phyloP scores from a whole-genome alignment of 2,797 vertebrate genomes.

The Oreochromis mossambicus region DNA sequence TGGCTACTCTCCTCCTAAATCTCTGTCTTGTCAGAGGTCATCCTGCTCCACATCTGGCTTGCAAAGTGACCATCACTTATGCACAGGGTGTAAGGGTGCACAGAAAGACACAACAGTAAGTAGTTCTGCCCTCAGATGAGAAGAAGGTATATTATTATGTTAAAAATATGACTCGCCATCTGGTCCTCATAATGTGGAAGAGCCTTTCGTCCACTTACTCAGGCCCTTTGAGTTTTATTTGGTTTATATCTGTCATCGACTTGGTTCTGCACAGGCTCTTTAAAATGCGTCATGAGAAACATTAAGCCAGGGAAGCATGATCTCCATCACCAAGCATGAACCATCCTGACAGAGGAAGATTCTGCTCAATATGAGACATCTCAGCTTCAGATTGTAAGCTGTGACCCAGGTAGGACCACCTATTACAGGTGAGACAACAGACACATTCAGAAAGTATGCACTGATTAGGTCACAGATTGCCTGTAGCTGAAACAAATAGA shows the following conservation, averaged over 20 bases:
- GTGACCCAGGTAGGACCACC: neutral
- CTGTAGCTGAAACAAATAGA: rapidly evolving
- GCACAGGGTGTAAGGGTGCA: neutral
- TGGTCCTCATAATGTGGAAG: neutral
- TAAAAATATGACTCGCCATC: neutral
- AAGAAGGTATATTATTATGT: neutral
- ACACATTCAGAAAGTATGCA: neutral
- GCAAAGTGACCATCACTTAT: neutral
- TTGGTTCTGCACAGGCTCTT: neutral
- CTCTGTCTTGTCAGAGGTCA: neutral
- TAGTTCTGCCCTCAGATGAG: neutral
- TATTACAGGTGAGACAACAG: neutral
- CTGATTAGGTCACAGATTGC: neutral
- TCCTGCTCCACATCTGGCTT: neutral
- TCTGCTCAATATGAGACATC: neutral
- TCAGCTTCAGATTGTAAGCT: neutral
- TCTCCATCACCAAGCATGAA: neutral
- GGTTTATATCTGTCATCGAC: rapidly evolving
- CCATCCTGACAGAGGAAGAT: neutral
- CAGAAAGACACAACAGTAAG: neutral
- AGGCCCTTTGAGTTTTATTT: neutral
- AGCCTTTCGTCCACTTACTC: neutral
- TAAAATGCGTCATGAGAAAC: rapidly evolving
- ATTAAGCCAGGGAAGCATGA: neutral
- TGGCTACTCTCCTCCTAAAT: neutral